phyloP scores from a whole-genome alignment of 1,140 invertebrate species.

The Ridgeia piscesae region DNA sequence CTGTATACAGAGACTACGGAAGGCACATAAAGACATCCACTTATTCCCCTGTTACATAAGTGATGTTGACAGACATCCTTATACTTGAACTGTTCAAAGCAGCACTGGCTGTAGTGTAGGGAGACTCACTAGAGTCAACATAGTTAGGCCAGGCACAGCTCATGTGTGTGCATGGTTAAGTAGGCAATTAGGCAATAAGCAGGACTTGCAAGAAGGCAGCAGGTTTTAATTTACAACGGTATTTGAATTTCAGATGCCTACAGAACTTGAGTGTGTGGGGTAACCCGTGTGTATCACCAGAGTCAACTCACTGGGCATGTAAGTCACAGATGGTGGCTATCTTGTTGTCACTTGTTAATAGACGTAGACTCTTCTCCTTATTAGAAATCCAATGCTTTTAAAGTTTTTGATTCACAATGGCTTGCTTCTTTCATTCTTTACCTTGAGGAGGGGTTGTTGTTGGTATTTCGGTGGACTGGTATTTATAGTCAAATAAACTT shows the following conservation, averaged over 20 bases:
- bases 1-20: not conserved
- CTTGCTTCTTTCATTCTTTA: not conserved
- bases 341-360: not conserved
- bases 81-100: not conserved
- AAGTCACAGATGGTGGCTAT: not conserved
- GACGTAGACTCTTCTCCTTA: not conserved
- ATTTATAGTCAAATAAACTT: not conserved
- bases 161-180: not conserved
- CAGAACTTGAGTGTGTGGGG: not conserved
- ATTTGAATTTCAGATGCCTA: not conserved
- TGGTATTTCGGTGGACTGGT: no score
- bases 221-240: not conserved
- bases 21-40: not conserved
- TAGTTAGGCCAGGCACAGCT: not conserved
- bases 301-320: not conserved
- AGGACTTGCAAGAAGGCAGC: not conserved
- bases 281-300: not conserved
- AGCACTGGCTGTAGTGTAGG: not conserved
- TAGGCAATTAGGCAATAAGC: not conserved
- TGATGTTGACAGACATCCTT: not conserved
- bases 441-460: no score
- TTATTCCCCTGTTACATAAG: not conserved
- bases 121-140: not conserved
- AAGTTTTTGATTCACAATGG: not conserved
- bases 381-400: no score